Conservation (phyloP, 2,797 vertebrate species). For the Fringilla coelebs region DNA sequence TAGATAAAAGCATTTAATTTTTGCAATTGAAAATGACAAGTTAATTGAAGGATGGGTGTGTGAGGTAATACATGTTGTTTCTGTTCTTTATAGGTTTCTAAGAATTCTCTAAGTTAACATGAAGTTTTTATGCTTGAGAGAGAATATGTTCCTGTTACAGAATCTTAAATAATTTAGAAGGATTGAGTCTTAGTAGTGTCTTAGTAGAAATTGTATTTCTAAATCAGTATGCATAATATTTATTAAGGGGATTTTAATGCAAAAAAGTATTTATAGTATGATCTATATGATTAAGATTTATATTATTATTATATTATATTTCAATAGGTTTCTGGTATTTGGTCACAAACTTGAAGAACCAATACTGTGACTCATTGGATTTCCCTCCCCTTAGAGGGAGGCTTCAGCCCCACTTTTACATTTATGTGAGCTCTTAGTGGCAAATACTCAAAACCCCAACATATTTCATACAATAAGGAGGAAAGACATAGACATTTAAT, state of each 20-base stretch:
- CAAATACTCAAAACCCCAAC: background rate
- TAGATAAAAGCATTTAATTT: conserved; percentile 29
- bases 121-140: background rate
- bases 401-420: background rate
- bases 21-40: background rate
- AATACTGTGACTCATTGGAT: background rate
- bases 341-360: background rate
- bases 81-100: background rate
- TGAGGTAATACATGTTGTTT: background rate
- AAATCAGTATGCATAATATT: background rate
- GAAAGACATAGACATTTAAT: background rate
- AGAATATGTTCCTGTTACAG: background rate
- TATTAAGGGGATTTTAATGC: background rate
- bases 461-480: background rate
- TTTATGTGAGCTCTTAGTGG: background rate
- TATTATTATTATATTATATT: background rate
- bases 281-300: background rate
- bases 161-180: background rate
- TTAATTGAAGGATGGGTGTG: background rate
- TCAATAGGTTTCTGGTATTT: background rate
- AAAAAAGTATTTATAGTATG: background rate
- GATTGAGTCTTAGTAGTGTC: background rate
- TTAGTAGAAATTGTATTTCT: background rate
- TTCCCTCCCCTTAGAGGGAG: background rate
- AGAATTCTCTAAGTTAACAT: background rate